A percentile compares a stretch with the other conserved stretches of the same genome.
These are phyloP conservation scores for Pelecanus crispus DNA, from an alignment of 2,113 vertebrate species.

Conservation along the genomic window DNA sequence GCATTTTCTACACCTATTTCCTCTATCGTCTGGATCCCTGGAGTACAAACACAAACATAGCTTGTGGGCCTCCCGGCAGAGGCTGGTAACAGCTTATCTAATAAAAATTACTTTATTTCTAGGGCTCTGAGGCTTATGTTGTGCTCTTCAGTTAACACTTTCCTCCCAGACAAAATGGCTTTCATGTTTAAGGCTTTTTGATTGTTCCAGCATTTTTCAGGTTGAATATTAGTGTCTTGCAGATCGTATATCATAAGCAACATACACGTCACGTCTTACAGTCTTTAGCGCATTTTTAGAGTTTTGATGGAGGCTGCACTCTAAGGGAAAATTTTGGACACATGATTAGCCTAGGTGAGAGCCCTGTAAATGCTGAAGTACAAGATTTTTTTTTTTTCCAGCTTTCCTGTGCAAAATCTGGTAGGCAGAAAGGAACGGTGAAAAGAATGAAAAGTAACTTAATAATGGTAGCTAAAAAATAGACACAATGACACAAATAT, in stretches of 20 bases:
- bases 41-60: not conserved
- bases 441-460: not conserved
- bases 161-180: not conserved
- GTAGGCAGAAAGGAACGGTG: not conserved
- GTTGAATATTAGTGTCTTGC: not conserved
- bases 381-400: not conserved
- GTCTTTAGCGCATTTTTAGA: not conserved
- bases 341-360: not conserved
- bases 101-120: not conserved
- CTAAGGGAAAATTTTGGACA: not conserved
- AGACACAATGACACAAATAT: not conserved
- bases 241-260: not conserved
- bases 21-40: not conserved
- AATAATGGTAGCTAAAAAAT: not conserved
- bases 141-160: not conserved
- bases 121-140: not conserved
- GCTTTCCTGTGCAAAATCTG: not conserved
- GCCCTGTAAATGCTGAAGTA: not conserved
- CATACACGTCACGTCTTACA: accelerated
- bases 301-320: not conserved
- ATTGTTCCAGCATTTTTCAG: not conserved
- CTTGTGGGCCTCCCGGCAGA: not conserved
- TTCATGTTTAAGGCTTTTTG: not conserved
- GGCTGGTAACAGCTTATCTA: not conserved
- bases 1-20: not conserved